These are phyloP conservation scores for Nipponacmea schrenckii DNA, from an alignment of 2,888 invertebrate species.

Conservation along the genomic window DNA sequence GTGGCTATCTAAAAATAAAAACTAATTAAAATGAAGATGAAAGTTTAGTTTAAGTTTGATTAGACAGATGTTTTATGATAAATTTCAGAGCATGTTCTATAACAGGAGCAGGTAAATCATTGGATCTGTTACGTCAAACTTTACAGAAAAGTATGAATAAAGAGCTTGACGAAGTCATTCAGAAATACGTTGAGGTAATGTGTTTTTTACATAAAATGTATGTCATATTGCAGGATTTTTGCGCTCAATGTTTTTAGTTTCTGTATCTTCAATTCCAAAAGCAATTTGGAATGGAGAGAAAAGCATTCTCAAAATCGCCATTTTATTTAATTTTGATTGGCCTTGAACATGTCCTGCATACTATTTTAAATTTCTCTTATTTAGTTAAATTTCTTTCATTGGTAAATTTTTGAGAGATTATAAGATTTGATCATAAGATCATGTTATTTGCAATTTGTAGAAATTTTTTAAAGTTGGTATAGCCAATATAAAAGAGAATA, in stretches of 20 bases:
- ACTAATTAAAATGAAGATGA: too few species aligned
- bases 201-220: background rate
- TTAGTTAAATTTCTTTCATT: background rate
- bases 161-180: constrained; percentile 81
- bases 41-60: too few species aligned
- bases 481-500: constrained; percentile 80
- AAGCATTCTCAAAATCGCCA: too few species aligned
- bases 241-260: too few species aligned
- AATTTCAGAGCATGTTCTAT: constrained; percentile 56
- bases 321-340: too few species aligned
- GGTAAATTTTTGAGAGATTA: background rate
- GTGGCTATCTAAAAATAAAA: too few species aligned
- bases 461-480: constrained; percentile 84
- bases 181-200: constrained; percentile 80
- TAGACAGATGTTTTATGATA: too few species aligned
- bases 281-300: too few species aligned
- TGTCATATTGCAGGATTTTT: background rate
- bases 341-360: too few species aligned
- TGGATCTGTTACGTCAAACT: constrained; percentile 80
- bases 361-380: background rate
- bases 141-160: constrained; percentile 82
- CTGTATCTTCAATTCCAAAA: too few species aligned
- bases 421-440: background rate
- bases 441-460: constrained; percentile 65
- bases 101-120: constrained; percentile 77